Evolutionary conservation across 2,113 vertebrate species (phyloP).

Genomic region (Trematomus loennbergii): DNA sequence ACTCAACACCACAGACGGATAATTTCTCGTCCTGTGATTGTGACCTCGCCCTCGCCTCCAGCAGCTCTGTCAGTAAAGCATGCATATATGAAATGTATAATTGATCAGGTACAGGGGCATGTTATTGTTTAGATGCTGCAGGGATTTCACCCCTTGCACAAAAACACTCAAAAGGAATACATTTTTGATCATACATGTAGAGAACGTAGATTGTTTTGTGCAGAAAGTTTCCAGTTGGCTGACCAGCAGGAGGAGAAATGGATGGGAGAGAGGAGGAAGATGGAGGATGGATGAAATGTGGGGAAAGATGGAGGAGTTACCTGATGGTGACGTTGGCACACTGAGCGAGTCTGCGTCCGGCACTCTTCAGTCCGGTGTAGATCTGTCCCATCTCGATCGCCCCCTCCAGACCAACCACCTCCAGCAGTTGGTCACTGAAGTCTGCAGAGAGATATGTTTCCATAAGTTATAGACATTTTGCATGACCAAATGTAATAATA

Average conservation of each 20-base stretch:
- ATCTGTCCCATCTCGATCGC: slow-evolving; percentile 99
- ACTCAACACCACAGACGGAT: not conserved
- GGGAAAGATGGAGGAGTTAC: slow-evolving; percentile 66
- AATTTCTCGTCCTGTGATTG: not conserved
- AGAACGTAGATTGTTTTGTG: not conserved
- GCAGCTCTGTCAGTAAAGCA: not conserved
- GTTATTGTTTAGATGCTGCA: slow-evolving; percentile 38
- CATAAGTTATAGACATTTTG: not conserved
- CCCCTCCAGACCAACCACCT: slow-evolving; percentile 95
- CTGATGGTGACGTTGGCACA: slow-evolving; percentile 92
- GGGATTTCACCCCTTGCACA: slow-evolving; percentile 30
- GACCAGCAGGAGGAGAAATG: not conserved
- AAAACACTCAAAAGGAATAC: slow-evolving; percentile 41
- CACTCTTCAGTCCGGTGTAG: slow-evolving; percentile 97
- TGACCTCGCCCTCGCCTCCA: slow-evolving; percentile 6
- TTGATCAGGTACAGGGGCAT: slow-evolving; percentile 20
- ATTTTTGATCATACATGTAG: slow-evolving; percentile 58
- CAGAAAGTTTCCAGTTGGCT: slow-evolving; percentile 24
- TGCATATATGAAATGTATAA: slow-evolving; percentile 34
- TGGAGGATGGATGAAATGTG: slow-evolving; percentile 4
- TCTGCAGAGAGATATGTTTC: slow-evolving; percentile 78
- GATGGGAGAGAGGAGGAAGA: not conserved
- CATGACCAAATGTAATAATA: not conserved
- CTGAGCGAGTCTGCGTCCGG: slow-evolving; percentile 93
- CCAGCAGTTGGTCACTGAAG: slow-evolving; percentile 93